phyloP scores from a whole-genome alignment of 2,888 invertebrate genomes.

The Gibbula magus region DNA sequence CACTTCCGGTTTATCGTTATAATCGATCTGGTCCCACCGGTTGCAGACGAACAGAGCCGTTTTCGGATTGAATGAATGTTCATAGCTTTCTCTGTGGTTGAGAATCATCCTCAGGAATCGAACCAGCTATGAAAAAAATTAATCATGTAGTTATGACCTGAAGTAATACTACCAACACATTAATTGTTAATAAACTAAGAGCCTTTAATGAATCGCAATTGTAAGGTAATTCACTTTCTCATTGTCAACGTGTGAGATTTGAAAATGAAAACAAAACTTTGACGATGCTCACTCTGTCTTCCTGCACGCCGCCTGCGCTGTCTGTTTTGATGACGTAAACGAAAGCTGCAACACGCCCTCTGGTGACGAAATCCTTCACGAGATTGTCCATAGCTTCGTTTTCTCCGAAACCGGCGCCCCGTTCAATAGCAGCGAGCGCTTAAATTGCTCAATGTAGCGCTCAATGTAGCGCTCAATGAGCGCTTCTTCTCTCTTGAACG shows the following conservation, averaged over 20 bases:
- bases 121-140: slow-evolving; percentile 44
- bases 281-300: slow-evolving; percentile 63
- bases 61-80: slow-evolving; percentile 50
- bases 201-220: no score
- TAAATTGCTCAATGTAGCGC: no score
- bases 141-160: no score
- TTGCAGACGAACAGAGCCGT: slow-evolving; percentile 69
- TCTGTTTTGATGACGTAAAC: slow-evolving; percentile 71
- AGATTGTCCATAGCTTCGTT: slow-evolving; percentile 62
- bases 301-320: slow-evolving; percentile 68
- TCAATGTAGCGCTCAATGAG: no score
- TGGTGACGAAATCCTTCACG: slow-evolving; percentile 58
- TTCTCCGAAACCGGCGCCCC: slow-evolving; percentile 71
- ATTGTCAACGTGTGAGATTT: no score
- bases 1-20: slow-evolving; percentile 50
- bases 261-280: no score
- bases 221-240: no score
- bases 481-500: no score
- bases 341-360: slow-evolving; percentile 60
- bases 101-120: slow-evolving; percentile 55
- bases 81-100: slow-evolving; percentile 12
- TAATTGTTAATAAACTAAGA: no score
- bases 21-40: slow-evolving; percentile 62
- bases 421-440: no score
- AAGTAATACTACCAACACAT: no score